phyloP scores from a whole-genome alignment of 2,113 vertebrate species.

The Heliornis fulica region DNA sequence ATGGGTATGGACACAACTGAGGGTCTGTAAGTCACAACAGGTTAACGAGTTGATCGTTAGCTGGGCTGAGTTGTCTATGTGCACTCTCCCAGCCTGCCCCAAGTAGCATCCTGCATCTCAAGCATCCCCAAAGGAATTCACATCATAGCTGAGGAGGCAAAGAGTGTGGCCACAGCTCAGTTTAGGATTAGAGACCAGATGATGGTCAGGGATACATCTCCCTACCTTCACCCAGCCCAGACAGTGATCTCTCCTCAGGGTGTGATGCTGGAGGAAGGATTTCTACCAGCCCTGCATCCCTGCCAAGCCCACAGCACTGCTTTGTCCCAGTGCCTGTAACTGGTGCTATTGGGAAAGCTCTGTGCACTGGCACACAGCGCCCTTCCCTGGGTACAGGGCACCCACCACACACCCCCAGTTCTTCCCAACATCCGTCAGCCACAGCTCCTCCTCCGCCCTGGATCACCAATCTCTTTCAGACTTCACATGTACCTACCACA shows the following conservation, averaged over 20 bases:
- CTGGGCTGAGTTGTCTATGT: neutral
- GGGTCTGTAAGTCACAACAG: neutral
- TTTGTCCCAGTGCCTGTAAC: neutral
- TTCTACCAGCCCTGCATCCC: neutral
- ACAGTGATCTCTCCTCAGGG: neutral
- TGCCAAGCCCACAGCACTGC: fast-evolving
- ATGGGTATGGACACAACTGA: fast-evolving
- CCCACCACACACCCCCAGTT: neutral
- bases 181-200: no score
- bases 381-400: neutral
- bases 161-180: neutral
- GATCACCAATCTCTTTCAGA: neutral
- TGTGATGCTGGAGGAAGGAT: neutral
- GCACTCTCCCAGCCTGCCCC: neutral
- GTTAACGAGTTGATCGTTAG: neutral
- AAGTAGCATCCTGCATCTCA: neutral
- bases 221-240: no score
- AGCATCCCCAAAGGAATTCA: neutral
- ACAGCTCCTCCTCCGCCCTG: neutral
- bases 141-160: neutral
- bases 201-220: neutral
- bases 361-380: fast-evolving
- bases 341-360: neutral
- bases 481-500: neutral
- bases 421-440: neutral